Evolutionary conservation across 2,113 vertebrate species (phyloP).

Genomic region (Mobula birostris): DNA sequence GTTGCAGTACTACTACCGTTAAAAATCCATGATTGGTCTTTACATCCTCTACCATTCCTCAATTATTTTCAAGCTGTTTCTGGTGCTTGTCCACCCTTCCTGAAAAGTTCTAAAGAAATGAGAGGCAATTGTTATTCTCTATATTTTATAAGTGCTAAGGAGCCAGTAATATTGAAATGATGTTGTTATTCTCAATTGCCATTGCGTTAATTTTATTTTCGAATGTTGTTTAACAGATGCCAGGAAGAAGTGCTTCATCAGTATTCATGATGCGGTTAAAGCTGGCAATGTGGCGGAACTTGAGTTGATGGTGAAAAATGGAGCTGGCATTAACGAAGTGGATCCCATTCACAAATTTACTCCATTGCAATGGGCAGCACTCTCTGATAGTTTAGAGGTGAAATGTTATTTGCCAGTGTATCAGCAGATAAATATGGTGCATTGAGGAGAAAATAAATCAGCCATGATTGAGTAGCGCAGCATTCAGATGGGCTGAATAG

Average conservation of each 20-base stretch:
- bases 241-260: slow-evolving; percentile 47
- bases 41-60: not conserved
- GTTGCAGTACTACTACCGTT: not conserved
- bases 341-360: slow-evolving; percentile 62
- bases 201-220: not conserved
- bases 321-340: slow-evolving; percentile 55
- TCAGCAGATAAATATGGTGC: too few species aligned
- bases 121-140: not conserved
- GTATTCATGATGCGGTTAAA: slow-evolving; percentile 58
- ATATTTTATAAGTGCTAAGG: not conserved
- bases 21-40: not conserved
- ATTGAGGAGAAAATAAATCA: too few species aligned
- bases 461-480: too few species aligned
- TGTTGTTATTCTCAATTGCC: not conserved
- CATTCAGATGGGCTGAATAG: too few species aligned
- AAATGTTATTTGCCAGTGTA: slow-evolving; percentile 36
- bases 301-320: slow-evolving; percentile 50
- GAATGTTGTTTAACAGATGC: slow-evolving; percentile 45
- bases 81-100: not conserved
- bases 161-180: not conserved
- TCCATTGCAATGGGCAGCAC: slow-evolving; percentile 65
- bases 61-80: not conserved
- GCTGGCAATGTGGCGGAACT: slow-evolving; percentile 59
- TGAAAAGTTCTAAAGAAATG: not conserved
- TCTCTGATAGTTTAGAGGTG: slow-evolving; percentile 72